Base-by-base conservation (phyloP, 2,888 invertebrate species). In the Mythimna ferrago region DNA sequence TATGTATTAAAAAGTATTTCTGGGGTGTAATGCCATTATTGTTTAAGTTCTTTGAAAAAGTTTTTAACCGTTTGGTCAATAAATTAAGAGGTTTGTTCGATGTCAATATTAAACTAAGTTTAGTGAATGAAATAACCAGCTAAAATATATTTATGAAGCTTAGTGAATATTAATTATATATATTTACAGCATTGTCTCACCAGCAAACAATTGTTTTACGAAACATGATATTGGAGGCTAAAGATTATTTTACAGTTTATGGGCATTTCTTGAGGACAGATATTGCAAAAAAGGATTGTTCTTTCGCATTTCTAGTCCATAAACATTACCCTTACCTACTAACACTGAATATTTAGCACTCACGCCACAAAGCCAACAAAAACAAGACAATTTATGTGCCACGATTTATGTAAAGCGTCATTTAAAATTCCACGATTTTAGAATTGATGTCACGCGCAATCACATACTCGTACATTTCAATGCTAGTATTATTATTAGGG, bases 401-500 rank as follows among this genome's bases (percentile, higher is more conserved):
- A 83, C 83, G 85, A 77, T 85, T 85, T 79, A 85, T 82, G 83
- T 71, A 83, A 83, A 85, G 38, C 48, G 58, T 57, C 53, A 64
- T 78, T 85, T 73, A 65, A 75, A 76, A 83, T 85, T 81, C 86
- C 88, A 86, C 84, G 81, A 86, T 80, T 83, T 80, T 79, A 80
- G 69, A 83, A 84, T 82, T 70, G 73, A 83, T 78, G 78, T 82
- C 83, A 82, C 77, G 78, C 74, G 74, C 75, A 84, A 81, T 82
- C 76, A 81, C 70, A 80, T 79, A 76, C 66, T 80, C 6, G 60
- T 73, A 81, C 56, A 81, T 74, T 72, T 71, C 73, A 70, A 73
- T 78, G 67, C 53, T 62, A 51, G 78, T 80, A 76, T 81, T 83
- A 73, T 84, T 88, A 88, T 90, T 90, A 86, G 88, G 83, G 86